phyloP scores from a whole-genome alignment of 2,113 vertebrate species.

The Cariama cristata region DNA sequence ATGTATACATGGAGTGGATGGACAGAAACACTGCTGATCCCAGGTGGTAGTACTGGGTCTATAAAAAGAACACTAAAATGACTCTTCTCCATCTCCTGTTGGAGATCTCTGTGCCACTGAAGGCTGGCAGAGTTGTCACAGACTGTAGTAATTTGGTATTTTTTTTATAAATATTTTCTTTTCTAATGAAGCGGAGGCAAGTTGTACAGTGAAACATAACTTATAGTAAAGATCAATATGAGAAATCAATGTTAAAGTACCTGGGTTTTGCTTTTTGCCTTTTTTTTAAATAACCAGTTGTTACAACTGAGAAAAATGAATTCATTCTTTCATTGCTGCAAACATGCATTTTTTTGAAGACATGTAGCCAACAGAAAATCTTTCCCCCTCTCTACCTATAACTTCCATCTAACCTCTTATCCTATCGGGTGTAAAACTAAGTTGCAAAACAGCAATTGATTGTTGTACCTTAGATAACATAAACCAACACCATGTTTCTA shows the following conservation, averaged over 20 bases:
- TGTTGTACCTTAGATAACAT: not conserved
- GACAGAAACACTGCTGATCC: constrained; percentile 65
- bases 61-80: constrained; percentile 76
- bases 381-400: not conserved
- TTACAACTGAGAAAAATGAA: not conserved
- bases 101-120: constrained; percentile 67
- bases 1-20: constrained; percentile 54
- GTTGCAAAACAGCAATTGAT: not conserved
- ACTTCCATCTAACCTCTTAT: not conserved
- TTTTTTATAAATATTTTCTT: not conserved
- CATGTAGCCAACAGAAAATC: not conserved
- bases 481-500: not conserved
- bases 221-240: not conserved
- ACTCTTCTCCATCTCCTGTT: constrained; percentile 23
- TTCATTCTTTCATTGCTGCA: not conserved
- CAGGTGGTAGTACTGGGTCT: constrained; percentile 71
- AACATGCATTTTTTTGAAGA: not conserved
- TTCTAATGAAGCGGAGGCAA: not conserved
- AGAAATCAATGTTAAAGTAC: not conserved
- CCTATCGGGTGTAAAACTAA: not conserved
- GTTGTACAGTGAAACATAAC: not conserved
- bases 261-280: rapidly evolving
- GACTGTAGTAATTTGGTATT: not conserved
- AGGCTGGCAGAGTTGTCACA: constrained; percentile 25
- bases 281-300: not conserved